A percentile compares a stretch with the other conserved stretches of the same genome.
Evolutionary conservation across 2,113 vertebrate species (phyloP).

Genomic region (Enhydra lutris): DNA sequence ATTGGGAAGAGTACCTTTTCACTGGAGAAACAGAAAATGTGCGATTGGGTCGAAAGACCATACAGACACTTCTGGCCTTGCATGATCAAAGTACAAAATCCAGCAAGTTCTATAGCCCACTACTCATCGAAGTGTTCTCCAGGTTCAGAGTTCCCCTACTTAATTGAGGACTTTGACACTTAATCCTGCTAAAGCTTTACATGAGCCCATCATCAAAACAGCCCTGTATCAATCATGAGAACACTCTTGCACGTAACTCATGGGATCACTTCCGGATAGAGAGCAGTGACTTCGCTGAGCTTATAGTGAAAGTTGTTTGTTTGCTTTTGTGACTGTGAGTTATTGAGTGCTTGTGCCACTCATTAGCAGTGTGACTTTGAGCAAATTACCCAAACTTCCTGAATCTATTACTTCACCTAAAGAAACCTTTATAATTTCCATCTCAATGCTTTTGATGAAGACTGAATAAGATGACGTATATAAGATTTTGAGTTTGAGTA

Average conservation of each 20-base stretch:
- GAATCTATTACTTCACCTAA: not conserved
- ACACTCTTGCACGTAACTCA: not conserved
- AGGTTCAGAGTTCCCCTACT: not conserved
- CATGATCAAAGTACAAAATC: not conserved
- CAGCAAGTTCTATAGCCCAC: not conserved
- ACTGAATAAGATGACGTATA: not conserved
- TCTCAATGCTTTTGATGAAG: not conserved
- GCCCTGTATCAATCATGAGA: not conserved
- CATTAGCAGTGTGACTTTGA: not conserved
- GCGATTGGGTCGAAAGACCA: not conserved
- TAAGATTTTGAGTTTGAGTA: not conserved
- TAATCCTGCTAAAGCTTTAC: not conserved
- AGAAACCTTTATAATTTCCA: not conserved
- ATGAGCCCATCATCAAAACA: not conserved
- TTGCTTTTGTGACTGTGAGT: not conserved
- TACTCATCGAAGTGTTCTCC: not conserved
- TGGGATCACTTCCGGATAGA: not conserved
- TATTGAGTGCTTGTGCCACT: not conserved
- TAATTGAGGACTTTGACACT: not conserved
- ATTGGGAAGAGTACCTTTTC: not conserved
- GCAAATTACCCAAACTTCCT: not conserved
- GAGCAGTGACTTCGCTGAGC: not conserved
- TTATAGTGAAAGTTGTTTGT: not conserved
- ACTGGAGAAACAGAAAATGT: not conserved
- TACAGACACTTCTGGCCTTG: not conserved